Evolutionary conservation across 2,888 invertebrate genomes (phyloP), one percentile per base, ranked within the genome.

Genomic region (Lycocerus yunnanus): DNA sequence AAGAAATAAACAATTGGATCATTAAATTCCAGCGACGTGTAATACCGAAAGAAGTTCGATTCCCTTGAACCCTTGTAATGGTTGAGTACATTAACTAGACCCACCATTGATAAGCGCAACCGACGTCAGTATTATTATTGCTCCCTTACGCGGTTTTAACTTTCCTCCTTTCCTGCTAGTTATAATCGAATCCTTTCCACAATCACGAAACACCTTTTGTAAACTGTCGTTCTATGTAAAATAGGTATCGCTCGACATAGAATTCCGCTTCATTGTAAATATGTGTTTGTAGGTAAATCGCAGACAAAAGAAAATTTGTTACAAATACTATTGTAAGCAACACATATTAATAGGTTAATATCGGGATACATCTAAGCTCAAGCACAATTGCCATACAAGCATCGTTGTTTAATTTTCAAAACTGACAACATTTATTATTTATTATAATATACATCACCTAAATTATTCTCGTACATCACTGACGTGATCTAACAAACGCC

Each of bases 341-440:
- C 66, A 66, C n/a, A n/a, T n/a, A 73, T 69, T 69, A 66, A 73
- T 69, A 69, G 65, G 21, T 20, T 59, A 69, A 68, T 69, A 66
- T 73, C 58, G 60, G 24, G 66, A 58, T 73, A 66, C 69, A 69
- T 68, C 58, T 69, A 69, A 68, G 72, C 60, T 68, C 65, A 72
- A 69, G 21, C 69, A 69, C 60, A 63, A 72, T 68, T 66, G 24
- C 66, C 61, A 66, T 72, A 73, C 69, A 69, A 27, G 20, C 63
- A 11, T 14, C 68, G 60, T 72, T 81, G 81, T 77, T 82, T 82
- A 82, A 82, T 82, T 82, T 82, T 81, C 79, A 80, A 78, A 82
- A 82, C 81, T 82, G 82, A 82, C 82, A 82, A 81, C 81, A 81
- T 81, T 83, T 82, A 81, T 82, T 82, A 83, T 83, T 82, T 83